Evolutionary conservation across 1,140 invertebrate species (phyloP).

Genomic region (Brachionus angularis): DNA sequence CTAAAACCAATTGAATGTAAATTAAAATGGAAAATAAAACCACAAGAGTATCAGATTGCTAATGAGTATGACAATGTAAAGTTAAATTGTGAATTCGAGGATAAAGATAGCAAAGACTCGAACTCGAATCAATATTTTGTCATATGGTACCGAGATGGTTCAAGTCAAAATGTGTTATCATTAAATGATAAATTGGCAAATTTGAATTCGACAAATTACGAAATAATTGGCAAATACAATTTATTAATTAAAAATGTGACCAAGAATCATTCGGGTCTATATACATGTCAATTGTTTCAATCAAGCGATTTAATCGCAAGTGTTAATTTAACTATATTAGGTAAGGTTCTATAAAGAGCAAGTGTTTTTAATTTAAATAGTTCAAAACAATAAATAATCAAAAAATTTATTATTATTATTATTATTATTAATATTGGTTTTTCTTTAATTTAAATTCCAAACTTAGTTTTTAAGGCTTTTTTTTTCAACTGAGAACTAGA

Average conservation of each 20-base stretch:
- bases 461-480: no score
- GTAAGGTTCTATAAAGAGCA: slow-evolving; percentile 5
- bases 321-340: slow-evolving; percentile 33
- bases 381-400: no score
- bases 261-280: slow-evolving; percentile 35
- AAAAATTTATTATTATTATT: no score
- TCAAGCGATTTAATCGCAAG: slow-evolving; percentile 32
- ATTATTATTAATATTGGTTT: no score
- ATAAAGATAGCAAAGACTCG: not conserved
- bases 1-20: slow-evolving; percentile 36
- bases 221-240: slow-evolving; percentile 37
- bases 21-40: slow-evolving; percentile 18
- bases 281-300: slow-evolving; percentile 43
- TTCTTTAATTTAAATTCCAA: no score
- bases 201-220: slow-evolving; percentile 6
- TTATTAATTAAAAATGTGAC: slow-evolving; percentile 23
- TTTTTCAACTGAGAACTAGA: no score
- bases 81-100: slow-evolving; percentile 4
- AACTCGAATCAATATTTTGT: slow-evolving; percentile 37
- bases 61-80: not conserved
- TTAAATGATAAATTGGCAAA: slow-evolving; percentile 36
- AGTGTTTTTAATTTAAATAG: slow-evolving; percentile 41
- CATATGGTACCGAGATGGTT: slow-evolving; percentile 39
- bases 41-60: not conserved
- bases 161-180: slow-evolving; percentile 36